Evolutionary conservation across 2,888 invertebrate genomes (phyloP), one percentile per base, ranked within the genome.

Genomic region (Meliscaeva auricollis): DNA sequence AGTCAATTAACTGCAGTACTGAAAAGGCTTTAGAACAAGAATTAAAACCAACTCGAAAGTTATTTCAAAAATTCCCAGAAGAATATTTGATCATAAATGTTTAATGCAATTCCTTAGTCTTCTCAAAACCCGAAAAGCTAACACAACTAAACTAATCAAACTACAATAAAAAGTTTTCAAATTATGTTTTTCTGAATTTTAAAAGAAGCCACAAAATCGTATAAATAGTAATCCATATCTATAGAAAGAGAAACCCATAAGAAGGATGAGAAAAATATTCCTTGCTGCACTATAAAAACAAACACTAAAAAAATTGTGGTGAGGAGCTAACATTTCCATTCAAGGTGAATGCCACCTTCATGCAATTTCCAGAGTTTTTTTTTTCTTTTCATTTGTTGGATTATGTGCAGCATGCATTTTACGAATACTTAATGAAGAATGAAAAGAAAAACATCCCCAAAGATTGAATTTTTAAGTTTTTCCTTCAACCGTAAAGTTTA

Each of bases 401-500:
- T 44, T 62, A 7, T 41, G 30, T 46, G 22, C 41, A 38, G 44
- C 44, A 78, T 87, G 77, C 87, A 82, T 78, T 82, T 68, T 66
- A 32, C 9, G 87, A 87, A 87, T 87, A 87, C 54, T 73, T 66
- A 87, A 87, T 74, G 87, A 87, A 70, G 52, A 87, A 73, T 58
- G 77, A 58, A 82, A 74, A 74, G 78, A 78, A 82, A 85, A 82
- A 81, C 85, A 87, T 82, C 77, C 77, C 70, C 77, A 74, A 78
- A 82, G 77, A 82, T 78, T 82, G 87, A 87, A 87, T 87, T 87
- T 87, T 87, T 78, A 87, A 87, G 87, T 82, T 81, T 52, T 62
- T 46, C n/a, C 20, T 7, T 38, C 69, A 41, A 66, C 66, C 66
- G 72, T 60, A 48, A 44, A 60, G 77, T 54, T 64, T 62, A 52